Conservation (phyloP, 2,888 invertebrate genomes). For the Acanthoscelides obtectus region DNA sequence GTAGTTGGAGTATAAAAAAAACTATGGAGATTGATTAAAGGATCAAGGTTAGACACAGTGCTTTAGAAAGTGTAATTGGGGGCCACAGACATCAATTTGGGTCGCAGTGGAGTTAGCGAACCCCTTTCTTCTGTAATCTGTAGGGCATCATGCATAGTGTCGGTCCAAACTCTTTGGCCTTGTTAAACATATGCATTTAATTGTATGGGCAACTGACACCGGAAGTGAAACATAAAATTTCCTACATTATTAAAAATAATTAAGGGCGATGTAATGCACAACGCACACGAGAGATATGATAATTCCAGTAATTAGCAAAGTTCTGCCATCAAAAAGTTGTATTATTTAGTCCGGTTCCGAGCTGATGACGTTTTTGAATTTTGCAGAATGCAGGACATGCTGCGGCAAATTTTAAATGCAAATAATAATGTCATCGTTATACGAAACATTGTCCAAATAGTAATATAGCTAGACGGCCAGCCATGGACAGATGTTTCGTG, state of each 20-base stretch:
- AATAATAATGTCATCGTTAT: neutral
- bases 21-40: no score
- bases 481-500: no score
- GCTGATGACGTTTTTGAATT: constrained; percentile 9
- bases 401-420: constrained; percentile 5
- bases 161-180: no score
- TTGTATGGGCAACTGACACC: neutral
- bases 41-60: no score
- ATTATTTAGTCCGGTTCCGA: constrained; percentile 11
- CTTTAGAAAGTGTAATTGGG: no score
- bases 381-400: constrained; percentile 8
- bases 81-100: no score
- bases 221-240: neutral
- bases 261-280: neutral
- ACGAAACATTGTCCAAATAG: neutral
- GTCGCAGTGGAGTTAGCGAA: no score
- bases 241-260: neutral
- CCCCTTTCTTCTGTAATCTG: no score
- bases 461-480: no score
- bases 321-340: constrained; percentile 19
- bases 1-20: no score
- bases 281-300: constrained; percentile 11
- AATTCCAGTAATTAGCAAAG: constrained; percentile 17
- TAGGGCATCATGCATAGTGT: no score
- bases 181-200: no score